These are phyloP conservation scores for Ferdinandea cuprea DNA, from an alignment of 2,888 invertebrate genomes.

Conservation along the genomic window DNA sequence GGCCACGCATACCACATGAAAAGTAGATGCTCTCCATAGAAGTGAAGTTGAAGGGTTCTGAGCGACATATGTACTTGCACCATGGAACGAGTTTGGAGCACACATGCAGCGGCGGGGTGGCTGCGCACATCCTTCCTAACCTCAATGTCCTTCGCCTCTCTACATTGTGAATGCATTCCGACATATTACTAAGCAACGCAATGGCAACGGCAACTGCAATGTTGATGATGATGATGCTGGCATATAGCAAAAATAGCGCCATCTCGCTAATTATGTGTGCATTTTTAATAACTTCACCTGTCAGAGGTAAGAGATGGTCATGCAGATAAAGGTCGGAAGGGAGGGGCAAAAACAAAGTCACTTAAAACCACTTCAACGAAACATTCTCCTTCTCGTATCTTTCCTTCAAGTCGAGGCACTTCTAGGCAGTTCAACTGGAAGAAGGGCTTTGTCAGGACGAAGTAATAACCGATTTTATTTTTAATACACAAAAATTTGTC, in stretches of 20 bases:
- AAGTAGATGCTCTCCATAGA: constrained; percentile 36
- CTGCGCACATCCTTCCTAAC: constrained; percentile 30
- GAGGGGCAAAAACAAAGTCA: constrained; percentile 42
- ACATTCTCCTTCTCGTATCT: not conserved
- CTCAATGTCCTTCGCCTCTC: constrained; percentile 63
- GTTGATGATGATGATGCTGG: constrained; percentile 24
- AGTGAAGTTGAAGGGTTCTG: constrained; percentile 67
- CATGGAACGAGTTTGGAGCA: constrained; percentile 45
- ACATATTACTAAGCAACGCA: constrained; percentile 41
- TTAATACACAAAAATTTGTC: not conserved
- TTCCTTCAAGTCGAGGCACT: not conserved
- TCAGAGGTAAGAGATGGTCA: constrained; percentile 41
- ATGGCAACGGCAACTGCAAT: constrained; percentile 7
- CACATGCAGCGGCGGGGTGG: constrained; percentile 23
- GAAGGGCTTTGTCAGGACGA: not conserved
- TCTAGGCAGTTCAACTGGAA: constrained; percentile 8
- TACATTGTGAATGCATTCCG: constrained; percentile 59
- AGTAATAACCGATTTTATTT: constrained; percentile 6
- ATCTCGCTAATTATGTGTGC: constrained; percentile 75
- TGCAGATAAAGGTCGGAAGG: not conserved
- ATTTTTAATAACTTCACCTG: constrained; percentile 74
- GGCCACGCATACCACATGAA: not conserved
- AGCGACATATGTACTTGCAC: constrained; percentile 68
- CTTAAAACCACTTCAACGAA: constrained; percentile 33
- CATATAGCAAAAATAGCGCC: constrained; percentile 53